phyloP scores from a whole-genome alignment of 1,140 invertebrate species.

The Caenorhabditis latens region DNA sequence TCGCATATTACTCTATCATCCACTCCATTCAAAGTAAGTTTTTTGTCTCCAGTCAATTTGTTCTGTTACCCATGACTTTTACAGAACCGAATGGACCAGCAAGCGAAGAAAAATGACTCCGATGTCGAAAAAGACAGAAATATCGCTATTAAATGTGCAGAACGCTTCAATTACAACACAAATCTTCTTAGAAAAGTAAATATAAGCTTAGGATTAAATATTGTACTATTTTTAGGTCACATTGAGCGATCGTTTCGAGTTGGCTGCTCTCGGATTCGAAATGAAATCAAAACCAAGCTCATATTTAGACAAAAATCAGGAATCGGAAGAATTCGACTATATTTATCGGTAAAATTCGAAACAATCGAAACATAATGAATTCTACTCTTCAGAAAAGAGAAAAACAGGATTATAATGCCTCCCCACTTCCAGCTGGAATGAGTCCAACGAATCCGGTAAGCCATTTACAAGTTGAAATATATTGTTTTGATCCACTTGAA shows the following conservation, averaged over 20 bases:
- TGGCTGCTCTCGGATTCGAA: conserved; percentile 35
- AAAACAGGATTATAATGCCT: neutral
- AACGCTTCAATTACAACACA: conserved; percentile 28
- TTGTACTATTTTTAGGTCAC: neutral
- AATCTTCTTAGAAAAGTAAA: conserved; percentile 34
- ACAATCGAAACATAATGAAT: neutral
- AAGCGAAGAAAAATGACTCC: neutral
- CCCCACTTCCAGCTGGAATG: conserved; percentile 12
- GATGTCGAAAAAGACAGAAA: conserved; percentile 50
- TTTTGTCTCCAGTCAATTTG: neutral
- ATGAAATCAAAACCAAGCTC: conserved; percentile 8
- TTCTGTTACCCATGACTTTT: neutral
- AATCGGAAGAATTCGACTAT: neutral
- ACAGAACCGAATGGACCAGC: neutral
- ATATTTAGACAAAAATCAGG: neutral
- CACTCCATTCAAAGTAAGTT: conserved; percentile 41
- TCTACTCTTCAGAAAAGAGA: conserved; percentile 16
- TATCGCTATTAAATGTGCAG: conserved; percentile 21
- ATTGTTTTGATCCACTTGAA: too few relatives aligned
- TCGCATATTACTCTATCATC: conserved; percentile 24
- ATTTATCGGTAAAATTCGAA: neutral
- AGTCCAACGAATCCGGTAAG: conserved; percentile 22
- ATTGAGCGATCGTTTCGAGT: conserved; percentile 26
- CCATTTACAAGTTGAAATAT: too few relatives aligned
- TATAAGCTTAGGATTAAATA: too few relatives aligned